Base-by-base conservation (phyloP, 2,888 invertebrate species). In the Eilema griseolum region DNA sequence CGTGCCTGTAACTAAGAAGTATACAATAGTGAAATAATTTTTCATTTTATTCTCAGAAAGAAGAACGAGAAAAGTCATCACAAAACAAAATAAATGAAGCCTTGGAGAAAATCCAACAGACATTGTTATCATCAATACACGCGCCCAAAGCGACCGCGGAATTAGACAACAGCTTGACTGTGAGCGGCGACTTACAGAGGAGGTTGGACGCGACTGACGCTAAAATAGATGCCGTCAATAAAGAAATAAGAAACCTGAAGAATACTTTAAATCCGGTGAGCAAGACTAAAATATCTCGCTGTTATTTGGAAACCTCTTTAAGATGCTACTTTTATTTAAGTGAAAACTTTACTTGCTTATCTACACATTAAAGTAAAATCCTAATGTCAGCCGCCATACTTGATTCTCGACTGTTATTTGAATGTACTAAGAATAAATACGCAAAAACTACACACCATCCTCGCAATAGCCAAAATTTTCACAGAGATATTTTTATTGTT, bases 1-100 rank as follows among this genome's bases (percentile, higher is more conserved):
- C 31, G 8, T 33, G 31, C 4, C 4, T 33, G 31, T 7, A 33
- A 33, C 31, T 33, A 33, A 33, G 31, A 33, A 33, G 7, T 33
- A 33, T 33, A 5, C 8, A 33, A 33, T 8, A 8, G 31, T 33
- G 31, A 33, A 28, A 28, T 28, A n/a, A n/a, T n/a, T n/a, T n/a
- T n/a, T 28, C 8, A 33, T 33, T 33, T 70, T 52, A 26, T 61
- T 74, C 83, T 64, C 84, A 97, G 96, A 96, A 96, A 89, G 97
- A 97, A 83, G 97, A 97, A 86, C 92, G 96, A 70, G 97, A 97
- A 82, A 95, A 96, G 76, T 93, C 94, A 60, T 96, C 96, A 66
- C 94, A 96, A 76, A 96, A 96, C 83, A 96, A 96, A 85, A 96
- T 96, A 0, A 95, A 95, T 66, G 96, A 96, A 73, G 94, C 95